Evolutionary conservation across 2,797 vertebrate species (phyloP).

Genomic region (Aeoliscus strigatus): DNA sequence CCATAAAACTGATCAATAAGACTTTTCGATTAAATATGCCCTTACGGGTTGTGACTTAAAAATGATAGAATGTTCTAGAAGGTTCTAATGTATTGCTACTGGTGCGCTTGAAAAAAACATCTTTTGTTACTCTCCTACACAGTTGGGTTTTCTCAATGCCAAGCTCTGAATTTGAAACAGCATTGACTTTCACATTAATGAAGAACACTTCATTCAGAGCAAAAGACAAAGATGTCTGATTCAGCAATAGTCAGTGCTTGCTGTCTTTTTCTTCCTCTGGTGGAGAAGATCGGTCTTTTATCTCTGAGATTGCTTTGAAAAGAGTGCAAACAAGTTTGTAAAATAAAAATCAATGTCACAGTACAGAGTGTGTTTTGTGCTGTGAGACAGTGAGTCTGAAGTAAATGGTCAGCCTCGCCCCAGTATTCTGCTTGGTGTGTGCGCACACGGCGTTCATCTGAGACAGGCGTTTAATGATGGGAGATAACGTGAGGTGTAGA

Average conservation of each 20-base stretch:
- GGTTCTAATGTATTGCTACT: background rate
- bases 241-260: slow-evolving; percentile 49
- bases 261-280: slow-evolving; percentile 26
- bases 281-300: slow-evolving; percentile 44
- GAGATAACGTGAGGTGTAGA: background rate
- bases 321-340: slow-evolving; percentile 15
- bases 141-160: slow-evolving; percentile 7
- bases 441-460: slow-evolving; percentile 2
- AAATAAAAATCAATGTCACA: slow-evolving; percentile 19
- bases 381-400: slow-evolving; percentile 10
- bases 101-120: slow-evolving; percentile 16
- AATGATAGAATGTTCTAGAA: background rate
- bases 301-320: slow-evolving; percentile 37
- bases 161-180: slow-evolving; percentile 21
- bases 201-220: slow-evolving; percentile 42
- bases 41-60: background rate
- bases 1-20: too few relatives aligned
- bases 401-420: slow-evolving; percentile 3
- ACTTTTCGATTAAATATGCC: too few relatives aligned
- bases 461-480: slow-evolving; percentile 1
- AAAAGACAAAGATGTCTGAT: slow-evolving; percentile 51
- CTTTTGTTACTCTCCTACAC: slow-evolving; percentile 21
- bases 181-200: slow-evolving; percentile 41
- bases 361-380: slow-evolving; percentile 12
- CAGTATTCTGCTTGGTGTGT: slow-evolving; percentile 5